Evolutionary conservation across 2,888 invertebrate genomes (phyloP).

Genomic region (Cantharis lateralis): DNA sequence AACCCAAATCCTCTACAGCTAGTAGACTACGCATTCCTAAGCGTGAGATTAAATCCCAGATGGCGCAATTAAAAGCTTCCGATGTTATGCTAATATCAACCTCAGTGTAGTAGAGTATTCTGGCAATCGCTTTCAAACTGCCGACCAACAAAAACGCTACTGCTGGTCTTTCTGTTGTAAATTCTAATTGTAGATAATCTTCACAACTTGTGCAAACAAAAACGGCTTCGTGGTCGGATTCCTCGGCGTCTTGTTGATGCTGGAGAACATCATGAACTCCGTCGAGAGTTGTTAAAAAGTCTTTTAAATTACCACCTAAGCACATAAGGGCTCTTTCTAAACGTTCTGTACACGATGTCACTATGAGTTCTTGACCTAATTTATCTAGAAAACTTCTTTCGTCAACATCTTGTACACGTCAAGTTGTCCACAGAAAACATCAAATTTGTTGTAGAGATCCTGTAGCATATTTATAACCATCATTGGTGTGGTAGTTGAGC

Average conservation of each 20-base stretch:
- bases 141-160: slow-evolving; percentile 80
- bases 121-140: slow-evolving; percentile 75
- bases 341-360: slow-evolving; percentile 71
- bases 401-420: slow-evolving; percentile 85
- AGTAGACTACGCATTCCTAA: too few species aligned
- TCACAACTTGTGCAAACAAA: slow-evolving; percentile 71
- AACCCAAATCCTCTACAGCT: too few species aligned
- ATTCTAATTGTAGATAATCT: slow-evolving; percentile 71
- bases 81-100: slow-evolving; percentile 63
- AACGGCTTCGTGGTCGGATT: slow-evolving; percentile 67
- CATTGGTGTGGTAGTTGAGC: slow-evolving; percentile 92
- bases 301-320: slow-evolving; percentile 82
- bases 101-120: slow-evolving; percentile 72
- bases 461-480: slow-evolving; percentile 96
- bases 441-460: slow-evolving; percentile 90
- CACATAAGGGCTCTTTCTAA: slow-evolving; percentile 82
- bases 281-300: slow-evolving; percentile 85
- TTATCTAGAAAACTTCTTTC: slow-evolving; percentile 69
- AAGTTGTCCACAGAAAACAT: slow-evolving; percentile 87
- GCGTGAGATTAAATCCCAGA: too few species aligned
- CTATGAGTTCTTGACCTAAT: slow-evolving; percentile 79
- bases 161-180: slow-evolving; percentile 78
- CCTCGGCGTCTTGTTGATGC: slow-evolving; percentile 68
- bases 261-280: slow-evolving; percentile 89
- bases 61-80: too few species aligned